Evolutionary conservation across 2,797 vertebrate species (phyloP).

Genomic region (Chaunax sp.): DNA sequence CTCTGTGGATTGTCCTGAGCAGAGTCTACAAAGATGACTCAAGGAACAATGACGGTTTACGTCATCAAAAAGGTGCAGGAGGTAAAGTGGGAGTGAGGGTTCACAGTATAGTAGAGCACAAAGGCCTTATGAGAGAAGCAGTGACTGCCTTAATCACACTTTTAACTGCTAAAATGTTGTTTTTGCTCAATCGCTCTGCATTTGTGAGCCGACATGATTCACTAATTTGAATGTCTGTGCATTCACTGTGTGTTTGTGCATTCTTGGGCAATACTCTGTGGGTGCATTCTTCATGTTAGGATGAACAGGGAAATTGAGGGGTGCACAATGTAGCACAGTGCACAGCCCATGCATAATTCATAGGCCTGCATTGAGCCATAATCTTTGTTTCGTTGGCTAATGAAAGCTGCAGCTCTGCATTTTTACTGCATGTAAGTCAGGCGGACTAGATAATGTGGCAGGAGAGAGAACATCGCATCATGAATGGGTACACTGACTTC

Average conservation of each 20-base stretch:
- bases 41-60: constrained; percentile 1
- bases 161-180: constrained; percentile 8
- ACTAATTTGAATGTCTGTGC: constrained; percentile 47
- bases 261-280: constrained; percentile 45
- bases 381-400: constrained; percentile 77
- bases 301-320: constrained; percentile 52
- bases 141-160: constrained; percentile 17
- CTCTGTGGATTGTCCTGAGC: constrained; percentile 1
- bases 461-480: constrained; percentile 61
- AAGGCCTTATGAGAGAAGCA: constrained; percentile 15
- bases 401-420: constrained; percentile 73
- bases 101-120: constrained; percentile 21
- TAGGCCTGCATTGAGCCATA: constrained; percentile 74
- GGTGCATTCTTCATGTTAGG: constrained; percentile 54
- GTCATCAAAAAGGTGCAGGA: constrained; percentile 7
- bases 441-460: constrained; percentile 64
- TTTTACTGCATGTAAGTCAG: constrained; percentile 66
- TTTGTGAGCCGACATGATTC: constrained; percentile 17
- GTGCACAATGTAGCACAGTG: constrained; percentile 26
- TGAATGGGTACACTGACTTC: constrained; percentile 59
- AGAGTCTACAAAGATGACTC: constrained; percentile 1
- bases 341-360: constrained; percentile 79
- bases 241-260: constrained; percentile 20
- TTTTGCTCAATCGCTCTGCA: neutral
- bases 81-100: constrained; percentile 9